Percentiles rank a stretch among this genome's conserved stretches.
These are phyloP conservation scores for Anomalospiza imberbis DNA, from an alignment of 2,797 vertebrate genomes.

Conservation along the genomic window DNA sequence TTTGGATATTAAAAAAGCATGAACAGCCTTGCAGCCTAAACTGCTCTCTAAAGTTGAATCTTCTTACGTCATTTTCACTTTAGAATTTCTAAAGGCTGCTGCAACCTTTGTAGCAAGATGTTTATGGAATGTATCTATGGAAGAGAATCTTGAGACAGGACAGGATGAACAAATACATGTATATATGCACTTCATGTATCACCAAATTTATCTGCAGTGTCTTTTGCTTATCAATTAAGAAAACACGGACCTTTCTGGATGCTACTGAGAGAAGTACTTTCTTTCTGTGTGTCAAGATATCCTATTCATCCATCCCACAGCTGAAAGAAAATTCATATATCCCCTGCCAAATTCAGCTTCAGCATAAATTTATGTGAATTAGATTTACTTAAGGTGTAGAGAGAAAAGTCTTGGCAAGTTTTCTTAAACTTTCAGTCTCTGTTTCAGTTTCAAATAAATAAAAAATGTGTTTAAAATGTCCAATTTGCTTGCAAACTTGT, in stretches of 20 bases:
- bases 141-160: background rate
- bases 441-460: background rate
- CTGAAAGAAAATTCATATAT: background rate
- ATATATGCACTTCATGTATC: background rate
- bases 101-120: background rate
- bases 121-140: background rate
- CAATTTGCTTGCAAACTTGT: background rate
- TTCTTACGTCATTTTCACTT: background rate
- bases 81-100: background rate
- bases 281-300: background rate
- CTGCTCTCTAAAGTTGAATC: background rate
- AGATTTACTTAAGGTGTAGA: background rate
- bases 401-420: background rate
- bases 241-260: background rate
- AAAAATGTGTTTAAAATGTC: background rate
- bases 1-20: background rate
- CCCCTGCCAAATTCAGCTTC: background rate
- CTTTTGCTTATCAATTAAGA: background rate
- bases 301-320: background rate
- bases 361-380: background rate
- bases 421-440: background rate
- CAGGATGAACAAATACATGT: background rate
- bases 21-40: background rate
- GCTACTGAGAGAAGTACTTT: background rate
- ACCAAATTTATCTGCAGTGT: background rate